Percentiles rank a stretch among this genome's conserved stretches.
phyloP scores from a whole-genome alignment of 2,113 vertebrate genomes.

The Pygoscelis adeliae region DNA sequence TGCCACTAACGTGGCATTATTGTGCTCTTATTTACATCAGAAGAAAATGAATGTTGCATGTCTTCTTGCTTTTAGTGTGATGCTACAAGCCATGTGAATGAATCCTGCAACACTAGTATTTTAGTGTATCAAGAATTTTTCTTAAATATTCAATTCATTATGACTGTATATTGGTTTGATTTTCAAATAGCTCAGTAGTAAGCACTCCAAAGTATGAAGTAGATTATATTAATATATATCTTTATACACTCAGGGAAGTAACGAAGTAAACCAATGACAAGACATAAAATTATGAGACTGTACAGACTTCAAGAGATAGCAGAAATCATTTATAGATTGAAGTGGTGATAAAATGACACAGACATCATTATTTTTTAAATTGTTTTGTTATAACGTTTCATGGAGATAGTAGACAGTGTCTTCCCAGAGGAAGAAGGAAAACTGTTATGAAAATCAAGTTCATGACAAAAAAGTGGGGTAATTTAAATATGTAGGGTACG shows the following conservation, averaged over 20 bases:
- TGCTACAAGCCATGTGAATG: neutral
- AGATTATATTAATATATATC: conserved; percentile 42
- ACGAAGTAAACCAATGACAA: conserved; percentile 36
- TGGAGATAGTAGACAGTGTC: neutral
- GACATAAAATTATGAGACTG: conserved; percentile 44
- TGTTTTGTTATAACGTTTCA: conserved; percentile 24
- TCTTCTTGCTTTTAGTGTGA: neutral
- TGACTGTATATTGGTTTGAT: conserved; percentile 24
- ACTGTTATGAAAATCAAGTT: conserved; percentile 26
- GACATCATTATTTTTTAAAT: conserved; percentile 40
- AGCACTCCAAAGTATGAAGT: neutral
- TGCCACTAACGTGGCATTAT: neutral
- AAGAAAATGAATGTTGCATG: neutral
- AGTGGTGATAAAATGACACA: conserved; percentile 44
- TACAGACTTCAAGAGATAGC: conserved; percentile 31
- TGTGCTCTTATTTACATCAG: neutral
- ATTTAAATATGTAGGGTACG: neutral
- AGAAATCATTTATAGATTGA: conserved; percentile 49
- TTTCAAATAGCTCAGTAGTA: conserved; percentile 45
- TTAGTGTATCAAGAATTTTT: conserved; percentile 16
- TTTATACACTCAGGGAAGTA: conserved; percentile 12
- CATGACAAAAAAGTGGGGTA: conserved; percentile 8
- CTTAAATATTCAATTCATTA: conserved; percentile 57
- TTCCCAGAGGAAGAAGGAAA: conserved; percentile 33
- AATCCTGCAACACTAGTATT: neutral